Evolutionary conservation across 2,888 invertebrate species (phyloP).

Genomic region (Scaptodrosophila latifasciaeformis): DNA sequence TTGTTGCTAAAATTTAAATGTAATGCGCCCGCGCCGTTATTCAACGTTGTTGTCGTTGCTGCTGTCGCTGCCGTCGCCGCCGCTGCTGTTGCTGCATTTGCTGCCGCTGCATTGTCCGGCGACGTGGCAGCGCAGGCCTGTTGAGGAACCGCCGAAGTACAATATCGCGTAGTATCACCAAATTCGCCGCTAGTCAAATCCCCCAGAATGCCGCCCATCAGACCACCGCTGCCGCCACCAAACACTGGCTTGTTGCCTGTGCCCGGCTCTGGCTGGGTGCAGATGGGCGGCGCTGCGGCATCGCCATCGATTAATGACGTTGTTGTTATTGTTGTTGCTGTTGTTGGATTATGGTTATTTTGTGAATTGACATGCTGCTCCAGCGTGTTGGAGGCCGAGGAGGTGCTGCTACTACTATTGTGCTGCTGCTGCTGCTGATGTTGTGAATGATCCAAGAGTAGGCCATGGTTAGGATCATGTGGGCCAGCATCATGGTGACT

Average conservation of each 20-base stretch:
- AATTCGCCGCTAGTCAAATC: constrained; percentile 73
- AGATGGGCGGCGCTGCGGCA: constrained; percentile 71
- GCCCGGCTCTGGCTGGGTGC: constrained; percentile 75
- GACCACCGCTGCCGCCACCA: constrained; percentile 63
- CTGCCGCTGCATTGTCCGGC: constrained; percentile 14
- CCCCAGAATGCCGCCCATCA: constrained; percentile 71
- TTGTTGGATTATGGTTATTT: constrained; percentile 38
- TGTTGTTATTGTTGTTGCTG: constrained; percentile 25
- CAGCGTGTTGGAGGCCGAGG: constrained; percentile 33
- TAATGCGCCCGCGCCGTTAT: constrained; percentile 69
- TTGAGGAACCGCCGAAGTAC: constrained; percentile 69
- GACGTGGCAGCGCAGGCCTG: constrained; percentile 15
- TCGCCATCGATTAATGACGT: constrained; percentile 66
- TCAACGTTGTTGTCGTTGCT: constrained; percentile 21
- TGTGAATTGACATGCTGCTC: constrained; percentile 70
- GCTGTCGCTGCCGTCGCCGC: constrained; percentile 23
- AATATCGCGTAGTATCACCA: constrained; percentile 72
- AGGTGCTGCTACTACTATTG: constrained; percentile 45
- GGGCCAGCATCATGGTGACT: too few relatives aligned
- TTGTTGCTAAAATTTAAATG: constrained; percentile 72
- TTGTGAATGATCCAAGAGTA: too few relatives aligned
- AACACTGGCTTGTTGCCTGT: constrained; percentile 58
- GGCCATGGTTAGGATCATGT: too few relatives aligned
- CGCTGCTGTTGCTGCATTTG: constrained; percentile 31
- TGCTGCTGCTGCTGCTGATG: constrained; percentile 14